Base-by-base conservation (phyloP, 2,888 invertebrate species). In the Alsophila aescularia region DNA sequence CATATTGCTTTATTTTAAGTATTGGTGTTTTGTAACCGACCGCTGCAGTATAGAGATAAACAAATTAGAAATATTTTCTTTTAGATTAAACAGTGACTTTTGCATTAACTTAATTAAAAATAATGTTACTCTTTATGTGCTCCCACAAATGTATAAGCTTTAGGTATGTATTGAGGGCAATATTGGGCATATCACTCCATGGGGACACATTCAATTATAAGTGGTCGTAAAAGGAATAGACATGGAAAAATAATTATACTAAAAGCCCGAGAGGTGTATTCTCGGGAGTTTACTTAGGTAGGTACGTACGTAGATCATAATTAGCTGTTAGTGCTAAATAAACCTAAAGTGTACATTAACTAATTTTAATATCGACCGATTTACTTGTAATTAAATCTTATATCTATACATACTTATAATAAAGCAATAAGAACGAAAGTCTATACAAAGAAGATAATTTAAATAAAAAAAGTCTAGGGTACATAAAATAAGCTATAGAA, bases 161-260 rank as follows among this genome's bases (percentile, higher is more conserved):
- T 58, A 24, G n/a, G n/a, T 24, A 63, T 69, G 58, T 69, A 72
- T 73, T 70, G 60, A 53, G 45, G 52, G 55, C 52, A 52, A 47
- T 58, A 60, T 44, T 64, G 60, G 56, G 55, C 61, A 57, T 71
- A 75, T 70, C 69, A 72, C 64, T 58, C 77, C 67, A 48, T 57
- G 18, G 77, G 75, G 77, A 67, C 69, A 62, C 66, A 72, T 79
- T 69, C 63, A 60, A 60, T 64, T 67, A 69, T 57, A 71, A 69
- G 67, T 61, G 52, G 62, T 61, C 67, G 64, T 69, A 68, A 75
- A 73, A 67, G 59, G 57, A 69, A 70, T 60, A 71, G 61, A 70
- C 69, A 68, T 64, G 67, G 52, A 75, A 73, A 74, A 69, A 70
- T 75, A 77, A 77, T 79, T 70, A 76, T 69, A 66, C 61, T 74